phyloP scores from a whole-genome alignment of 2,888 invertebrate genomes.

The Eudasyphora cyanicolor region DNA sequence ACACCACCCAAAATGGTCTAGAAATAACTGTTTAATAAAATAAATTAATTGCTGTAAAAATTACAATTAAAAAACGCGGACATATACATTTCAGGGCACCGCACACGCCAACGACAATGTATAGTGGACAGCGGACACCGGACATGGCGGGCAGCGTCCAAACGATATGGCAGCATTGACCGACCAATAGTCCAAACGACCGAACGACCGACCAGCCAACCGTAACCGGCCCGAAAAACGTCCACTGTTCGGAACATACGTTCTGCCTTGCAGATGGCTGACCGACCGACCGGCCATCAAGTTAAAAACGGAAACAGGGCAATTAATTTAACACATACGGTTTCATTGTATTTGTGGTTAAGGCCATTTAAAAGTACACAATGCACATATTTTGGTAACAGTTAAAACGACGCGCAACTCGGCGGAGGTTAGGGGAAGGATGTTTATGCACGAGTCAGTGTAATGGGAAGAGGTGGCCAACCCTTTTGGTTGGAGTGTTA shows the following conservation, averaged over 20 bases:
- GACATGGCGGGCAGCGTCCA: conserved; percentile 40
- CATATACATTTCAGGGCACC: conserved; percentile 34
- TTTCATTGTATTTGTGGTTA: conserved; percentile 76
- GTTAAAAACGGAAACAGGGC: conserved; percentile 63
- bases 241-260: conserved; percentile 18
- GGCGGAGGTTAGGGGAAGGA: conserved; percentile 26
- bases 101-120: conserved; percentile 50
- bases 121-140: conserved; percentile 35
- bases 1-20: conserved; percentile 10
- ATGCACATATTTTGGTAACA: conserved; percentile 35
- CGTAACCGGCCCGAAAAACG: conserved; percentile 36
- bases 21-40: conserved; percentile 67
- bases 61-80: conserved; percentile 61
- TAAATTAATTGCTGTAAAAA: conserved; percentile 67
- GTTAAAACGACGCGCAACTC: not conserved
- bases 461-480: conserved; percentile 20
- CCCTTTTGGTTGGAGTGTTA: not conserved
- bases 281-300: conserved; percentile 19
- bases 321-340: conserved; percentile 75
- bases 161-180: conserved; percentile 59
- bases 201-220: conserved; percentile 62
- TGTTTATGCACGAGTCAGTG: conserved; percentile 16
- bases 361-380: conserved; percentile 64
- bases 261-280: not conserved
- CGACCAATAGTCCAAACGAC: not conserved